These are phyloP conservation scores for Eulacestoma nigropectus DNA, from an alignment of 2,113 vertebrate genomes.

Conservation along the genomic window DNA sequence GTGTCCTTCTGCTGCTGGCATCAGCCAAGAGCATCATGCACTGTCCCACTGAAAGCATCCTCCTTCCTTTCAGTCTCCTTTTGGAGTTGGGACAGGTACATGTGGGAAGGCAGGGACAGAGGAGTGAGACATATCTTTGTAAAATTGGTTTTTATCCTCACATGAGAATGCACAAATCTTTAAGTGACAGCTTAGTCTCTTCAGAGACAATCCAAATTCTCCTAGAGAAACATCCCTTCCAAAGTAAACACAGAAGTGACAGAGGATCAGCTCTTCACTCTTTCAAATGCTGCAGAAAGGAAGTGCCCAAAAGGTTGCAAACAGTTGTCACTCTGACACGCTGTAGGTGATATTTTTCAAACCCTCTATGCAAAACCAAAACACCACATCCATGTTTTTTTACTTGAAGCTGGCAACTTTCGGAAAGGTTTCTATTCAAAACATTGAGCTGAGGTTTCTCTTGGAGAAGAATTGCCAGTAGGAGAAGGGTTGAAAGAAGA, in stretches of 20 bases:
- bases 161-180: neutral
- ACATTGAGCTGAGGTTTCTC: neutral
- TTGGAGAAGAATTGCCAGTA: neutral
- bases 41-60: neutral
- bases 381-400: neutral
- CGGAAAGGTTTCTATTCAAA: neutral
- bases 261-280: neutral
- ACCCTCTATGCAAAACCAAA: neutral
- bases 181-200: neutral
- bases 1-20: neutral
- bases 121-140: neutral
- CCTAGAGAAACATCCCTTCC: neutral
- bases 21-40: neutral
- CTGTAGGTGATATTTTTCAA: neutral
- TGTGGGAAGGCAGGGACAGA: neutral
- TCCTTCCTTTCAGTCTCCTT: neutral
- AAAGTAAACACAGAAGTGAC: neutral
- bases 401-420: neutral
- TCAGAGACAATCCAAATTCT: neutral
- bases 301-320: neutral
- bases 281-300: neutral
- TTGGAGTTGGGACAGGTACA: neutral
- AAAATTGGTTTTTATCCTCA: neutral
- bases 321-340: rapidly evolving
- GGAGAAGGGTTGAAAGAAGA: neutral